A percentile compares a stretch with the other conserved stretches of the same genome.
phyloP scores from a whole-genome alignment of 2,797 vertebrate genomes.

The Gila robusta region DNA sequence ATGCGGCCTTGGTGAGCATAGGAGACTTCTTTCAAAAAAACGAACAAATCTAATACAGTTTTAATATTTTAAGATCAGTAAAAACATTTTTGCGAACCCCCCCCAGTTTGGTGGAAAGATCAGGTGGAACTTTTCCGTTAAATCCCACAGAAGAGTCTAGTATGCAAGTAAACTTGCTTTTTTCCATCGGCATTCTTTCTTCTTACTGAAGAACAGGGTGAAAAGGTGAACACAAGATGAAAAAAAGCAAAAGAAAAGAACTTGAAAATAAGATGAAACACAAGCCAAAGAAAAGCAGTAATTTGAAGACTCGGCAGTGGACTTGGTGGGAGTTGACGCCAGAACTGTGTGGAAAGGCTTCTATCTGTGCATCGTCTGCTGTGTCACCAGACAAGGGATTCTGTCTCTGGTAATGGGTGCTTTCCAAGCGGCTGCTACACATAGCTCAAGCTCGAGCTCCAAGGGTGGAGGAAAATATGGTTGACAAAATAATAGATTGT shows the following conservation, averaged over 20 bases:
- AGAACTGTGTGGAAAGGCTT: conserved; percentile 22
- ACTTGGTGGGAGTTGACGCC: conserved; percentile 36
- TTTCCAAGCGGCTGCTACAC: conserved; percentile 38
- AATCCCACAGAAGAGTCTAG: no score
- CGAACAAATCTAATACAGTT: neutral
- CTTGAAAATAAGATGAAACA: conserved; percentile 25
- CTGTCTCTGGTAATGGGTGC: conserved; percentile 33
- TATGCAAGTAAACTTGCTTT: conserved; percentile 72
- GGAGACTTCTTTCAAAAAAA: neutral
- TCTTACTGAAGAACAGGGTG: conserved; percentile 60
- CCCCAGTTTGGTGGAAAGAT: neutral
- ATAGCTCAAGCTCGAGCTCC: conserved; percentile 11
- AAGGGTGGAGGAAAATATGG: conserved; percentile 35
- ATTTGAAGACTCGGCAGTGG: conserved; percentile 61
- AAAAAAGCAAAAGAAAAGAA: conserved; percentile 55
- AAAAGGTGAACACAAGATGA: conserved; percentile 63
- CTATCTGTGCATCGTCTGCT: conserved; percentile 26
- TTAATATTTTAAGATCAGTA: neutral
- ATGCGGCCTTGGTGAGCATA: neutral
- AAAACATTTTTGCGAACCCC: neutral
- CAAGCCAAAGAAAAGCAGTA: conserved; percentile 36
- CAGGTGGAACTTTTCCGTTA: conserved; percentile 3
- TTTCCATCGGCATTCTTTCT: conserved; percentile 68
- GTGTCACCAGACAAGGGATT: conserved; percentile 37
- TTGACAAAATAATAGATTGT: conserved; percentile 65